Evolutionary conservation across 1,140 invertebrate species (phyloP).

Genomic region (Drosophila leontia): DNA sequence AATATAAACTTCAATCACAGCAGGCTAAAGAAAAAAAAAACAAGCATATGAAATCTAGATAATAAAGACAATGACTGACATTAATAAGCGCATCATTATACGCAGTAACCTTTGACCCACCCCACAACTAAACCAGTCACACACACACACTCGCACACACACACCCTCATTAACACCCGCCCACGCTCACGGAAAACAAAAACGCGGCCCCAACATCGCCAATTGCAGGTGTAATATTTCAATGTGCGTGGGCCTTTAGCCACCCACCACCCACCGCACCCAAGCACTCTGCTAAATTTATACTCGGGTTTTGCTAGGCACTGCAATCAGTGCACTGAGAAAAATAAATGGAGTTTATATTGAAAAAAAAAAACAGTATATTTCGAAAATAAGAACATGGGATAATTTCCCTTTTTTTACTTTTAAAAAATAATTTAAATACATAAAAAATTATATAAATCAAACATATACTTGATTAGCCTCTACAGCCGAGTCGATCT

Average conservation of each 20-base stretch:
- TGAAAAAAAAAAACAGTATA: background rate
- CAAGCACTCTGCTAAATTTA: conserved; percentile 57
- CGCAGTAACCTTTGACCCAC: conserved; percentile 27
- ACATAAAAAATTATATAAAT: no score
- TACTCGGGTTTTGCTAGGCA: conserved; percentile 64
- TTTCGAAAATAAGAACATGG: background rate
- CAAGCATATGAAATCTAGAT: conserved; percentile 3
- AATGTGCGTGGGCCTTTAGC: conserved; percentile 48
- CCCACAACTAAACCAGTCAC: conserved; percentile 12
- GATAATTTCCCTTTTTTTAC: no score
- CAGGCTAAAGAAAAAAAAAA: background rate
- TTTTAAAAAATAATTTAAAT: background rate
- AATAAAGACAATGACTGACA: conserved; percentile 67
- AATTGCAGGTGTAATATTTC: conserved; percentile 82
- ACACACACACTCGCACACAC: conserved; percentile 32
- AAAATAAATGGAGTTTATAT: background rate
- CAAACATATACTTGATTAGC: no score
- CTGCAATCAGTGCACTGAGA: conserved; percentile 65
- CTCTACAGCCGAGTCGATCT: no score
- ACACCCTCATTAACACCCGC: conserved; percentile 48
- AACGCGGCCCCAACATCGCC: conserved; percentile 52
- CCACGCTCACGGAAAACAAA: conserved; percentile 40
- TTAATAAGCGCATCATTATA: conserved; percentile 70
- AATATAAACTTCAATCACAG: background rate
- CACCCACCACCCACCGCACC: background rate